Conservation (phyloP, 2,888 invertebrate genomes). For the Polietes domitor region DNA sequence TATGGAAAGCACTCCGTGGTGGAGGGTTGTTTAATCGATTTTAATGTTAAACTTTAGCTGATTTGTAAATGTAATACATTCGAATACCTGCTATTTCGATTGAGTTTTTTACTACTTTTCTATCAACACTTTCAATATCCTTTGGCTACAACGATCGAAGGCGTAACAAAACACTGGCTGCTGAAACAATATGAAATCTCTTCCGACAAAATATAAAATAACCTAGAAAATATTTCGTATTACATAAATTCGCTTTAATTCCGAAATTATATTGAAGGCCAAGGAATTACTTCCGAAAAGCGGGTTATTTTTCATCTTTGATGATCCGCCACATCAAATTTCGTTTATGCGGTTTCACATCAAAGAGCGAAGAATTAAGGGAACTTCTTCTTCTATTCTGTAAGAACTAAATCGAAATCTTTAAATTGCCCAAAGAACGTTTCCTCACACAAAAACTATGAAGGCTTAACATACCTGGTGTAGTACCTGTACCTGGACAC, state of each 20-base stretch:
- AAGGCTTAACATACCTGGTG: slow-evolving; percentile 42
- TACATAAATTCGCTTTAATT: neutral
- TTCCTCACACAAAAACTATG: neutral
- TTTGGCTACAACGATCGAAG: no score
- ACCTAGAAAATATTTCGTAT: neutral
- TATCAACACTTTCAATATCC: no score
- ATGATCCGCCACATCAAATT: neutral
- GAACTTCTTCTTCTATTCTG: neutral
- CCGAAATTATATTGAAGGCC: neutral
- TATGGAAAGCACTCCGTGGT: no score
- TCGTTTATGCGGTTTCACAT: slow-evolving; percentile 26
- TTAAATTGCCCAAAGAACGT: slow-evolving; percentile 16
- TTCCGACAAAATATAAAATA: neutral
- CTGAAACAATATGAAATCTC: neutral
- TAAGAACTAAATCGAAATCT: neutral
- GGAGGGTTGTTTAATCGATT: no score
- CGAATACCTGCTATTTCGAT: no score
- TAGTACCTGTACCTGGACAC: slow-evolving; percentile 46
- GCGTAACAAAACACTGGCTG: no score
- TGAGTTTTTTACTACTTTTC: no score
- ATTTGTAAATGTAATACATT: no score
- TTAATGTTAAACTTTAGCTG: no score
- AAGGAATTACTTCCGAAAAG: neutral
- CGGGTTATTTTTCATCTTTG: neutral
- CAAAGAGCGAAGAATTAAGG: slow-evolving; percentile 3